Conservation (phyloP, 2,797 vertebrate genomes). For the Acipenser ruthenus region DNA sequence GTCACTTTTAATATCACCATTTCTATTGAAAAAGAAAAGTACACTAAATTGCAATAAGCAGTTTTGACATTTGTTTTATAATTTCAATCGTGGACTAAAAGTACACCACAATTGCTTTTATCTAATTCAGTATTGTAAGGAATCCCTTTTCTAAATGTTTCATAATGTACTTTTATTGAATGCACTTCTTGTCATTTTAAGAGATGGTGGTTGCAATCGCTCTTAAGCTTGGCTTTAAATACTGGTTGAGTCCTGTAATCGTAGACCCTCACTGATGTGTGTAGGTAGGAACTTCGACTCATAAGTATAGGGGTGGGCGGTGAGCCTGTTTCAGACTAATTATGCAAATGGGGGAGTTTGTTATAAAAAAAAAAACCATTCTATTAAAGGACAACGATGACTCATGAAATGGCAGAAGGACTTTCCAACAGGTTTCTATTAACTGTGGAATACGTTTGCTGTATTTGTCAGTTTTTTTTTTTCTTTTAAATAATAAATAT, state of each 20-base stretch:
- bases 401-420: conserved; percentile 5
- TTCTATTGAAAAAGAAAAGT: too few species aligned
- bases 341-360: background rate
- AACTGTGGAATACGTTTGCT: background rate
- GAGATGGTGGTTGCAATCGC: background rate
- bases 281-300: conserved; percentile 1
- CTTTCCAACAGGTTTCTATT: background rate
- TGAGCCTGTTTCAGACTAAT: conserved; percentile 1
- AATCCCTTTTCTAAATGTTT: background rate
- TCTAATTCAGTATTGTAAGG: background rate
- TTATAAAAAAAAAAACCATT: background rate
- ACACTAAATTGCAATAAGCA: too few species aligned
- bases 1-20: too few species aligned
- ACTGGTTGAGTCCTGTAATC: background rate
- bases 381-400: conserved; percentile 3
- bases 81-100: too few species aligned
- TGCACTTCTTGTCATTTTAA: background rate
- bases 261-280: background rate
- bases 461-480: background rate
- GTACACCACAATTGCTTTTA: too few species aligned
- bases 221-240: background rate
- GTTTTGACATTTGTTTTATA: too few species aligned
- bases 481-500: too few species aligned
- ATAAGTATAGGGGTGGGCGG: background rate
- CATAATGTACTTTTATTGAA: background rate